Evolutionary conservation across 2,888 invertebrate species (phyloP), one percentile per base, ranked within the genome.

Genomic region (Eupithecia dodoneata): DNA sequence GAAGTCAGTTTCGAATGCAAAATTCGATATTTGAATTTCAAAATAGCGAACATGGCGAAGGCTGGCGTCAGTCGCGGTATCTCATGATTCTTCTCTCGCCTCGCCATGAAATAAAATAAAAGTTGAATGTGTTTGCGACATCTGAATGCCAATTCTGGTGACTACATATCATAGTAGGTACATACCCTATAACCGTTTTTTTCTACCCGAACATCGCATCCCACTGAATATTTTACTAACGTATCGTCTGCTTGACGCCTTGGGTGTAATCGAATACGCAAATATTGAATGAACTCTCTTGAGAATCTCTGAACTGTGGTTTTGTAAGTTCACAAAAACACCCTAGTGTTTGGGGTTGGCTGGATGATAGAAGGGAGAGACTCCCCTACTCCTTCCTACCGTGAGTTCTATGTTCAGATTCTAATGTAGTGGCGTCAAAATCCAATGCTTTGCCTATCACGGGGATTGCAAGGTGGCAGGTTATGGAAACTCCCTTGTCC

Each of bases 401-500:
- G n/a, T n/a, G 55, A 59, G 55, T 18, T 52, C n/a, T n/a, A n/a
- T n/a, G 2, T 55, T 55, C 7, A n/a, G 6, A n/a, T 55, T 55
- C 7, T 55, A n/a, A 47, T 10, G 47, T 47, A 47, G 0, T 47
- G 9, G 47, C 13, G 52, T 55, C n/a, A 55, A 55, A 55, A 55
- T 55, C 3, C 2, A 7, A 55, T 18, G 7, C 2, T 55, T 52
- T 52, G 15, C 55, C 6, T 52, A 15, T 52, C 1, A n/a, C 55
- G 3, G n/a, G 55, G n/a, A 55, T 55, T 0, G 6, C 55, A 7
- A n/a, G 97, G 88, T 97, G 97, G 92, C 97, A 97, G 82, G 97
- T 96, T 87, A 97, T 96, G 84, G 97, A 97, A 80, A 63, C 96
- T 84, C 97, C 96, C 84, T 97, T 97, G 85, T 96, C 96, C 75